phyloP scores from a whole-genome alignment of 2,888 invertebrate genomes.

The Andrena chrysosceles region DNA sequence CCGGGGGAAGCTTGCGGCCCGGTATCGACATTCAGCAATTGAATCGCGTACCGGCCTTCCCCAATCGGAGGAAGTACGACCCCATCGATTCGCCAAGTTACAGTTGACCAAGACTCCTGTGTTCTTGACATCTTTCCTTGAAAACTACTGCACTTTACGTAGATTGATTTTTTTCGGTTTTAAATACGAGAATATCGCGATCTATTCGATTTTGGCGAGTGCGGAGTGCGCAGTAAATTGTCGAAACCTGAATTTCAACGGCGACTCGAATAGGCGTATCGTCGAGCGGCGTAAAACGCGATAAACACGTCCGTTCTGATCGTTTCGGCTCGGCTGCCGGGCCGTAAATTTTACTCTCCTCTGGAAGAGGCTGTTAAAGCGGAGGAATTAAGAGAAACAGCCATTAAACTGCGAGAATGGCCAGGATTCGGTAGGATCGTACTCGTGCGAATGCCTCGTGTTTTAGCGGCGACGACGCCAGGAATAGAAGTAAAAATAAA shows the following conservation, averaged over 20 bases:
- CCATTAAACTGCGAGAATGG: constrained; percentile 60
- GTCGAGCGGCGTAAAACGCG: background rate
- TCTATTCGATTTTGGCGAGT: too few species aligned
- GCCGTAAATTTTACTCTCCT: constrained; percentile 54
- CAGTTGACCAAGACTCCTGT: constrained; percentile 5
- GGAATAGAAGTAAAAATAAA: constrained; percentile 41
- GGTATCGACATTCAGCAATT: constrained; percentile 45
- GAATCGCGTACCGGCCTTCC: constrained; percentile 9
- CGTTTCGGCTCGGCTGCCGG: constrained; percentile 17
- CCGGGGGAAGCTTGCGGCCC: background rate
- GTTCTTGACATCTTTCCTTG: constrained; percentile 21
- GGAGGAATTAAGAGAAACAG: constrained; percentile 65
- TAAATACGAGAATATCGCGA: background rate
- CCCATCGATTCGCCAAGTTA: constrained; percentile 33
- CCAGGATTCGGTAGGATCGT: constrained; percentile 47
- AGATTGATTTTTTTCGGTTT: background rate
- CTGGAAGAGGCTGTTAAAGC: constrained; percentile 62
- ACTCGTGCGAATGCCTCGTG: constrained; percentile 14
- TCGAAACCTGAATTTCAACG: constrained; percentile 5
- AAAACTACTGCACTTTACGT: background rate
- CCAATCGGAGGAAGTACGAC: constrained; percentile 39
- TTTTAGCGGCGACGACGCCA: constrained; percentile 38
- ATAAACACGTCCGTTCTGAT: constrained; percentile 37
- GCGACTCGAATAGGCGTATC: constrained; percentile 1
- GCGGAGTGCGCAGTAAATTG: background rate